A percentile compares a stretch with the other conserved stretches of the same genome.
Conservation (phyloP, 2,113 vertebrate species). For the Cygnus buccinator region DNA sequence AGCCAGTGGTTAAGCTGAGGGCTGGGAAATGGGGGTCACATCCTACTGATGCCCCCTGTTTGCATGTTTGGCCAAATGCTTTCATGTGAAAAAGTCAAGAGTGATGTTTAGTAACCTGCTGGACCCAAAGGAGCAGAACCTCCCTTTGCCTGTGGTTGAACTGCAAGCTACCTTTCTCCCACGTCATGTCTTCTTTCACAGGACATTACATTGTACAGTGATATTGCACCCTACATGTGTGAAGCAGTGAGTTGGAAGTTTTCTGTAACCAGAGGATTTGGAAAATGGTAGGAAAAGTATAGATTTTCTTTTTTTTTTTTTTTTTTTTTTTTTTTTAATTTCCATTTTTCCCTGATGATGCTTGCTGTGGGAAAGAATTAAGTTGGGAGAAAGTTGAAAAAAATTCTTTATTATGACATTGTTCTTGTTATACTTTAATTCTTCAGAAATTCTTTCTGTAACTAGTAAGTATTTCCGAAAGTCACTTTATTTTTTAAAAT, state of each 20-base stretch:
- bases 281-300: neutral
- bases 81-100: neutral
- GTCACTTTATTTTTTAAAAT: neutral
- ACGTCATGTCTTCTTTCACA: neutral
- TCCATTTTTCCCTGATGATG: neutral
- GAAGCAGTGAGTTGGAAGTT: neutral
- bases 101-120: neutral
- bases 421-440: neutral
- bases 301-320: no score
- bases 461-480: neutral
- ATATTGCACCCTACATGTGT: neutral
- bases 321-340: neutral
- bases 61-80: neutral
- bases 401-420: neutral
- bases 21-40: neutral
- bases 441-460: neutral
- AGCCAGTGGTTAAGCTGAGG: neutral
- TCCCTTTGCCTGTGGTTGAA: neutral
- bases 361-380: neutral
- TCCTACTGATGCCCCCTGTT: neutral
- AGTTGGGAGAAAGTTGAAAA: neutral
- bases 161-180: neutral
- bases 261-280: neutral
- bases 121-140: neutral
- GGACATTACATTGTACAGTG: neutral